phyloP scores from a whole-genome alignment of 1,140 invertebrate species.

The Thalassaphorura encarpata region DNA sequence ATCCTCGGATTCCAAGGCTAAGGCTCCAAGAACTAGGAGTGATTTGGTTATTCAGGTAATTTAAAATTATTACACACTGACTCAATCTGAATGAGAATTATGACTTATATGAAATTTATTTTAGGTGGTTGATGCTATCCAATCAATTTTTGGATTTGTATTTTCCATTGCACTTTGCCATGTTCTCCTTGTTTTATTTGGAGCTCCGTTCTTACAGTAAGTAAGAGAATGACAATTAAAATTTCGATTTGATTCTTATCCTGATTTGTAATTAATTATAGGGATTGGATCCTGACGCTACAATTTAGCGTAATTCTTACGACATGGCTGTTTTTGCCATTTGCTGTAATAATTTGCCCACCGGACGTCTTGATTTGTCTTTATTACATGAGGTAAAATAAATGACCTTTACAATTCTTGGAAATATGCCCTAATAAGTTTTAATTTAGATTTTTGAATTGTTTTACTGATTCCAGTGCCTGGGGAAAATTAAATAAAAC shows the following conservation, averaged over 20 bases:
- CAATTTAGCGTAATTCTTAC: constrained; percentile 26
- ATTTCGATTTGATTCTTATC: not conserved
- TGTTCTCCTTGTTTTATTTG: constrained; percentile 24
- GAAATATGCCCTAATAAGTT: not conserved
- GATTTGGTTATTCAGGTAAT: no score
- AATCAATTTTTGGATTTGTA: constrained; percentile 15
- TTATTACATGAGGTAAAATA: constrained; percentile 23
- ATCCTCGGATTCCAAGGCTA: no score
- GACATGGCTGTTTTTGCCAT: constrained; percentile 22
- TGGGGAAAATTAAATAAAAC: constrained; percentile 16
- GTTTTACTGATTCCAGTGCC: constrained; percentile 13
- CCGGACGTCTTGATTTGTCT: constrained; percentile 15
- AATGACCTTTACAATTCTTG: not conserved
- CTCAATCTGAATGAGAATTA: no score
- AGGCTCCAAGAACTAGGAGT: no score
- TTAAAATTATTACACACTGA: no score
- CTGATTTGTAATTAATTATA: constrained; percentile 7
- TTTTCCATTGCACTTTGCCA: constrained; percentile 16
- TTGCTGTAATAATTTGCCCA: constrained; percentile 18
- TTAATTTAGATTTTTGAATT: not conserved
- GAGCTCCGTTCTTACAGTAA: constrained; percentile 28
- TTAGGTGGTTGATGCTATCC: constrained; percentile 5
- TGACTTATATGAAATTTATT: no score
- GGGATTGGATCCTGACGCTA: constrained; percentile 22
- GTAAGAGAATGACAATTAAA: not conserved